Evolutionary conservation across 2,113 vertebrate genomes (phyloP).

Genomic region (Lepus americanus): DNA sequence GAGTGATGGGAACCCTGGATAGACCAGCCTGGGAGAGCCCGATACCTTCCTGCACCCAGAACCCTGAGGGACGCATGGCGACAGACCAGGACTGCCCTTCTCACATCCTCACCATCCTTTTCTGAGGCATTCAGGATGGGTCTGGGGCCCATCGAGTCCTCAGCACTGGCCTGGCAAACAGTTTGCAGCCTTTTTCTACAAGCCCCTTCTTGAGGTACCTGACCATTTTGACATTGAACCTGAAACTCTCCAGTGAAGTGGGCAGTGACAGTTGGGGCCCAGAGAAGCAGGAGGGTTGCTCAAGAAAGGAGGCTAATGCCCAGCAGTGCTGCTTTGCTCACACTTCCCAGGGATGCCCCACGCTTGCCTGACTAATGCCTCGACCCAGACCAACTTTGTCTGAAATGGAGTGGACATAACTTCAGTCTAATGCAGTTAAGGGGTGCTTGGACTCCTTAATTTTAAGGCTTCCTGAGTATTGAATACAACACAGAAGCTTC

Average conservation of each 20-base stretch:
- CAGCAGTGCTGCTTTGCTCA: not conserved
- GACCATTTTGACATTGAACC: slow-evolving; percentile 16
- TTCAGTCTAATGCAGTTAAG: slow-evolving; percentile 9
- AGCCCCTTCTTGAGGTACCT: not conserved
- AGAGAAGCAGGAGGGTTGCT: not conserved
- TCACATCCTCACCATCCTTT: not conserved
- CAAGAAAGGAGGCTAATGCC: not conserved
- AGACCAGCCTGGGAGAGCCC: not conserved
- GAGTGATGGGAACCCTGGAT: not conserved
- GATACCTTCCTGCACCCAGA: not conserved
- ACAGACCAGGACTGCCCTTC: not conserved
- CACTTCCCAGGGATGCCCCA: not conserved
- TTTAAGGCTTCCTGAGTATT: not conserved
- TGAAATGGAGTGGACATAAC: slow-evolving; percentile 28
- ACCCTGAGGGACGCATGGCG: not conserved
- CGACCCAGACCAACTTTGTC: not conserved
- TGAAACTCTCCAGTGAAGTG: not conserved
- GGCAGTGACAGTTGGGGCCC: not conserved
- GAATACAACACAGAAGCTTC: not conserved
- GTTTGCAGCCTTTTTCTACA: not conserved
- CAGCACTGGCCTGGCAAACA: not conserved
- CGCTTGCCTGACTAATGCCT: not conserved
- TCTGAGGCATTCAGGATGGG: not conserved
- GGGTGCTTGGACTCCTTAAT: not conserved
- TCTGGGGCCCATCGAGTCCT: not conserved